A percentile compares a stretch with the other conserved stretches of the same genome.
Evolutionary conservation across 1,140 invertebrate genomes (phyloP).

Genomic region (Lucilia cuprina): DNA sequence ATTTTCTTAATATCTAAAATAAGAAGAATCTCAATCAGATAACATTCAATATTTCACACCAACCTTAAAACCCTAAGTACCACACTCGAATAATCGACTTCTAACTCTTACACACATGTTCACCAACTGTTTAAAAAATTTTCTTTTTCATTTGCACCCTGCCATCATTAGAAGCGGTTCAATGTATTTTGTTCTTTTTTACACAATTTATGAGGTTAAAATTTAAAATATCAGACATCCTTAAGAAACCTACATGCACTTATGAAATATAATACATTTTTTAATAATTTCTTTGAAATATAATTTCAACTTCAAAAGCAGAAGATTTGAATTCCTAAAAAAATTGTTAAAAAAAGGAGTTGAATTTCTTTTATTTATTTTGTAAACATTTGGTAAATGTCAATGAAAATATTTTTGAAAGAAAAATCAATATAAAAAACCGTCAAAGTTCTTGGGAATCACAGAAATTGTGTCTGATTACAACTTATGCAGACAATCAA

Average conservation of each 20-base stretch:
- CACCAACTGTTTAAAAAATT: too few species aligned
- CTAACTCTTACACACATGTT: too few species aligned
- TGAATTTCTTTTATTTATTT: background rate
- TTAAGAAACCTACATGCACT: background rate
- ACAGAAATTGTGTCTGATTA: background rate
- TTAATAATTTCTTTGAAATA: slow-evolving; percentile 1
- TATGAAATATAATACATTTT: slow-evolving; percentile 15
- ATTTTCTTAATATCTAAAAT: too few species aligned
- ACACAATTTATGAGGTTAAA: background rate
- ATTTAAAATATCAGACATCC: background rate
- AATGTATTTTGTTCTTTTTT: background rate
- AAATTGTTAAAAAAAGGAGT: background rate
- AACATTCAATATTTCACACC: too few species aligned
- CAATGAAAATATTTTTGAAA: background rate
- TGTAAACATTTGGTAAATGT: background rate
- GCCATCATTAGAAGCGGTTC: background rate
- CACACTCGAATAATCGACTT: too few species aligned
- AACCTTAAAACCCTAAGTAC: too few species aligned
- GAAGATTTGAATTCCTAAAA: background rate
- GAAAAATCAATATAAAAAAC: background rate
- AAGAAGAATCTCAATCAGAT: too few species aligned
- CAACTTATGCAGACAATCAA: background rate
- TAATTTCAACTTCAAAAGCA: background rate
- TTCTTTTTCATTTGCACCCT: too few species aligned
- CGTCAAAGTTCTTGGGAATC: background rate